Evolutionary conservation across 64 coral and sea anemone species (phyloP).

Genomic region (Dendronephthya gigantea): DNA sequence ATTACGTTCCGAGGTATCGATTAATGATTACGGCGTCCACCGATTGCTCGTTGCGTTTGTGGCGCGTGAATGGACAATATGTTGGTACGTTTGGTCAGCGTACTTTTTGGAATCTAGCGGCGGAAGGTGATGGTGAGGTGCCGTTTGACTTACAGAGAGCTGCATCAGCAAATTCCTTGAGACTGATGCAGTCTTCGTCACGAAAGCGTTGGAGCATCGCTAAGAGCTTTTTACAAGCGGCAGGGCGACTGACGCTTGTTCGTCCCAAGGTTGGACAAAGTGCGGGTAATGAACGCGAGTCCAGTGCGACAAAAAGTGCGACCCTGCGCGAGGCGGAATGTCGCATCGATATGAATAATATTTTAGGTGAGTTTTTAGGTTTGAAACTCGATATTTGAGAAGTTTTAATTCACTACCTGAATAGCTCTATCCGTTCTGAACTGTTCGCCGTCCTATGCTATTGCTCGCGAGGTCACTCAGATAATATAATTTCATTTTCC

Average conservation of each 20-base stretch:
- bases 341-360: neutral
- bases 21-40: constrained; percentile 52
- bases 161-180: neutral
- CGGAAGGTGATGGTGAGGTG: constrained; percentile 8
- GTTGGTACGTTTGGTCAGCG: constrained; percentile 86
- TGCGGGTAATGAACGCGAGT: neutral
- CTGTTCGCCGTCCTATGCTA: too few species aligned
- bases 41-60: constrained; percentile 52
- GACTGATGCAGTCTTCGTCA: neutral
- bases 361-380: constrained; percentile 58
- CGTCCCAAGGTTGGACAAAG: neutral
- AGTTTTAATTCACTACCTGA: neutral
- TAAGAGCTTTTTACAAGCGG: neutral
- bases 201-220: neutral
- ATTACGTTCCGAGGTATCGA: constrained; percentile 25
- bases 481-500: too few species aligned
- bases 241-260: neutral
- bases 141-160: neutral
- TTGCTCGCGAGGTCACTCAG: too few species aligned
- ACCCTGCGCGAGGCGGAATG: neutral
- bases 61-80: constrained; percentile 40
- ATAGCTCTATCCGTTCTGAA: neutral
- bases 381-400: neutral
- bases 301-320: neutral
- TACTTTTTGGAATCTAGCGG: constrained; percentile 49